Conservation (phyloP, 2,888 invertebrate species). For the Eustalomyia histrio region DNA sequence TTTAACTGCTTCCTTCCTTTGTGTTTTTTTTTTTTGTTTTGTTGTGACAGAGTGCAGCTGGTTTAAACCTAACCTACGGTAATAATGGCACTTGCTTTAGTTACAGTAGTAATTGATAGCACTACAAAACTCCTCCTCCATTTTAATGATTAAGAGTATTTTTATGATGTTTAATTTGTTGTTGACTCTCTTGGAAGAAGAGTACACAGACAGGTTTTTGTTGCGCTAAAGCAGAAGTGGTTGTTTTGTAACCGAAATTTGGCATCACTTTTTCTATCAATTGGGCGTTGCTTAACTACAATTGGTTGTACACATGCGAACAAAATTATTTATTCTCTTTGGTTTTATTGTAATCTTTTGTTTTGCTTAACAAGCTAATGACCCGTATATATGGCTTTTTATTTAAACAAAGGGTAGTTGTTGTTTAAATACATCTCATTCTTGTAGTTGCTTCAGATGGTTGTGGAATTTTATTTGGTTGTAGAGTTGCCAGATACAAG, state of each 20-base stretch:
- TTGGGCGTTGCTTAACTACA: conserved; percentile 54
- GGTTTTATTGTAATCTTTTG: conserved; percentile 3
- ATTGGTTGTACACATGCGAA: conserved; percentile 66
- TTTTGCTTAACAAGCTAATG: conserved; percentile 49
- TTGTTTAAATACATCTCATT: conserved; percentile 8
- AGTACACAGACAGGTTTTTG: conserved; percentile 28
- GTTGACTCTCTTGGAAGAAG: background rate
- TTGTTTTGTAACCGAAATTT: conserved; percentile 59
- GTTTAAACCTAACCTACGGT: conserved; percentile 76
- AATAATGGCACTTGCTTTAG: conserved; percentile 69
- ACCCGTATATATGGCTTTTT: conserved; percentile 44
- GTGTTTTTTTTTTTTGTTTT: conserved; percentile 66
- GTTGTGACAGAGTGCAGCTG: conserved; percentile 48
- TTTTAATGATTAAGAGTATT: background rate
- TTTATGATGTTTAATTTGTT: background rate
- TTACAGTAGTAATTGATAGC: conserved; percentile 13
- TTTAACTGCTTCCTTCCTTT: conserved; percentile 71
- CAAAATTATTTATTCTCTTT: conserved; percentile 12
- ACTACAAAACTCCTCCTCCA: conserved; percentile 41
- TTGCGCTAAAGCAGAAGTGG: background rate
- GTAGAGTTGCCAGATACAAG: background rate
- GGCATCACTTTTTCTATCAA: conserved; percentile 72
- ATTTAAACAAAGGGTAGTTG: conserved; percentile 30
- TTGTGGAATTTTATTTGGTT: background rate
- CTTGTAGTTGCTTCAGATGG: background rate